Percentiles rank a stretch among this genome's conserved stretches.
Conservation (phyloP, 2,113 vertebrate genomes). For the Microcebus ravelobensis region DNA sequence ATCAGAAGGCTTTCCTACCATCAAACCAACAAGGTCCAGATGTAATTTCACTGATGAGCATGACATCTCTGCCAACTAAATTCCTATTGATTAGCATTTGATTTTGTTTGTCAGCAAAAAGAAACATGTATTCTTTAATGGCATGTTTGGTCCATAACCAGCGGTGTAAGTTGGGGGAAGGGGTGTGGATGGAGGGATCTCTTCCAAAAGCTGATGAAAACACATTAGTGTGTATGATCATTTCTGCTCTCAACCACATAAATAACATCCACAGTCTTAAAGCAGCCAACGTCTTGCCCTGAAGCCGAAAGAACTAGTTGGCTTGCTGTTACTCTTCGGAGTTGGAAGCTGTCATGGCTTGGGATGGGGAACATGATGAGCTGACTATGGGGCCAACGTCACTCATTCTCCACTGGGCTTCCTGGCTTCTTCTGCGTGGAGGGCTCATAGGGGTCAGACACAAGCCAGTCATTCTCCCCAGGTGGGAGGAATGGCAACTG, state of each 20-base stretch:
- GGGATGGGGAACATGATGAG: not conserved
- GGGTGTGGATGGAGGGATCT: conserved; percentile 73
- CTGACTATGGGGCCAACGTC: not conserved
- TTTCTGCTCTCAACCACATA: conserved; percentile 75
- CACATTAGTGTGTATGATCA: conserved; percentile 78
- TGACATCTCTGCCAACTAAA: conserved; percentile 62
- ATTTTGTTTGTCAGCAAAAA: conserved; percentile 86
- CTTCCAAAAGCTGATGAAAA: conserved; percentile 86
- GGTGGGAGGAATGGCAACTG: not conserved
- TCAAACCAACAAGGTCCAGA: conserved; percentile 46
- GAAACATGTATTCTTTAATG: conserved; percentile 85
- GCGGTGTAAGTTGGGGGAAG: not conserved
- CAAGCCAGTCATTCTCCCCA: not conserved
- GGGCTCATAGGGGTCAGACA: not conserved
- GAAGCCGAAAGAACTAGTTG: not conserved
- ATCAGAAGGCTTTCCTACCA: conserved; percentile 56
- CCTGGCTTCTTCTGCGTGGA: not conserved
- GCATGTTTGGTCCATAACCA: conserved; percentile 79
- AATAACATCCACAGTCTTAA: conserved; percentile 70
- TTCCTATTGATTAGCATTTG: conserved; percentile 77
- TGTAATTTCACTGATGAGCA: conserved; percentile 71
- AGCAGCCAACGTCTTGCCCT: conserved; percentile 40
- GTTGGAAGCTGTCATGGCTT: not conserved
- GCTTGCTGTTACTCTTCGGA: not conserved
- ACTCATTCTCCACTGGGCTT: not conserved